phyloP scores from a whole-genome alignment of 2,113 vertebrate genomes.

The Peucedramus taeniatus region DNA sequence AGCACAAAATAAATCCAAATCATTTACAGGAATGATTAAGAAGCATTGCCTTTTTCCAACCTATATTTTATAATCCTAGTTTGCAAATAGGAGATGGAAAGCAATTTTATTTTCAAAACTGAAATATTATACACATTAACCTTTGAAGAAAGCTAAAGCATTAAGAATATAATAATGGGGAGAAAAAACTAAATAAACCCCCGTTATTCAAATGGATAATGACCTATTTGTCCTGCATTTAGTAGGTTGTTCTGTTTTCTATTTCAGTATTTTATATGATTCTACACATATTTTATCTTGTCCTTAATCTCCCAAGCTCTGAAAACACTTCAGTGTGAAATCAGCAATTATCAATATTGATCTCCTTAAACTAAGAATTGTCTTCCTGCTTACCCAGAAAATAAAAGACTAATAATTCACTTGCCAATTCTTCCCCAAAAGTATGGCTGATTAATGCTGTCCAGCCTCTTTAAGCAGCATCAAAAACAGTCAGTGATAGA shows the following conservation, averaged over 20 bases:
- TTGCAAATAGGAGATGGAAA: background rate
- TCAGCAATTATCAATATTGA: constrained; percentile 22
- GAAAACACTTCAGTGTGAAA: background rate
- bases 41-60: background rate
- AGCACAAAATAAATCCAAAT: background rate
- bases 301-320: background rate
- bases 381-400: background rate
- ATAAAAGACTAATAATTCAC: background rate
- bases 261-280: background rate
- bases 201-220: background rate
- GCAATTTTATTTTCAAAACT: constrained; percentile 2
- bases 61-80: background rate
- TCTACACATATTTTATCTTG: background rate
- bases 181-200: background rate
- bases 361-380: background rate
- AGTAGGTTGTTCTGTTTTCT: background rate
- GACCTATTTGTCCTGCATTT: background rate
- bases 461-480: background rate
- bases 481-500: background rate
- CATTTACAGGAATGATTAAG: background rate
- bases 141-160: background rate
- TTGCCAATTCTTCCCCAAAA: background rate
- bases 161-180: background rate
- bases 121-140: background rate
- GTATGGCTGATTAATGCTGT: background rate